A percentile compares a stretch with the other conserved stretches of the same genome.
phyloP scores from a whole-genome alignment of 2,113 vertebrate species.

The Lagopus leucura region DNA sequence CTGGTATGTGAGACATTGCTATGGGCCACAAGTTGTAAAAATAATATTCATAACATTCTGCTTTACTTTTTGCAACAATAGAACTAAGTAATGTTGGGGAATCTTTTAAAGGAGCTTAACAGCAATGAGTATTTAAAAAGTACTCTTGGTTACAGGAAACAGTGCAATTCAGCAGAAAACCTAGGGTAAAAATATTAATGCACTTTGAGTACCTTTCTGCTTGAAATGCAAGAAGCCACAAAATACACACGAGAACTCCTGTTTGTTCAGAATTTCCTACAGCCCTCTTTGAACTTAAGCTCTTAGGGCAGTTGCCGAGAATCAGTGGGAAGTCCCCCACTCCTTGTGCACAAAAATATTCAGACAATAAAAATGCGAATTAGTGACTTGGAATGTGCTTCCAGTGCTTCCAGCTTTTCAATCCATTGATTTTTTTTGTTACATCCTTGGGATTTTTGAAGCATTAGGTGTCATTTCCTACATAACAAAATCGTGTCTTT shows the following conservation, averaged over 20 bases:
- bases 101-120: neutral
- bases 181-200: neutral
- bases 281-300: neutral
- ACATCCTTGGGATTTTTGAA: neutral
- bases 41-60: slow-evolving; percentile 7
- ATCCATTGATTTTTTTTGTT: neutral
- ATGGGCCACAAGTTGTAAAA: neutral
- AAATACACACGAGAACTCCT: neutral
- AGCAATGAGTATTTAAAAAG: neutral
- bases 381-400: neutral
- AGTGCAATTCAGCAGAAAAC: neutral
- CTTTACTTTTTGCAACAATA: neutral
- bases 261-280: neutral
- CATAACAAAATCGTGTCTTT: neutral
- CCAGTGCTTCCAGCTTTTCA: neutral
- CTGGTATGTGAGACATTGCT: neutral
- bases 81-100: neutral
- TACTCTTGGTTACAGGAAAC: neutral
- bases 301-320: neutral
- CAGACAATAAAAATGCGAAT: neutral
- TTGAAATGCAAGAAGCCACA: neutral
- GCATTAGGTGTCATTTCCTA: neutral
- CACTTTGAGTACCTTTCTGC: neutral
- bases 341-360: neutral
- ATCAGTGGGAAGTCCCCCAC: neutral